These are phyloP conservation scores for Prionailurus viverrinus DNA, from an alignment of 2,113 vertebrate genomes.

Conservation along the genomic window DNA sequence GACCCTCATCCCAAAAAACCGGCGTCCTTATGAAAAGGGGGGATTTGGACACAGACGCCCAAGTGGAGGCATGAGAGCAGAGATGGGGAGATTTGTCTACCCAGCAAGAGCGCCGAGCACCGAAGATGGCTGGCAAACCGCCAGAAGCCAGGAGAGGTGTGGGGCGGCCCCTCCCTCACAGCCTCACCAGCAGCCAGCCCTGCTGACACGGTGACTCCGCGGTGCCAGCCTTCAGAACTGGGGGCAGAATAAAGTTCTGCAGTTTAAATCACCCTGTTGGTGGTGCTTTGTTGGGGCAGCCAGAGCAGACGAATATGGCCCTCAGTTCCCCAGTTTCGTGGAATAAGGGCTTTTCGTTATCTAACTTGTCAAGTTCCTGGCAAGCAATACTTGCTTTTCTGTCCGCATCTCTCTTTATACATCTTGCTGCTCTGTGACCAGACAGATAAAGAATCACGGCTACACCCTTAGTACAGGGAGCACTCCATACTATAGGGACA, in stretches of 20 bases:
- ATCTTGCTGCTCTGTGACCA: not conserved
- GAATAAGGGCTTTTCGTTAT: not conserved
- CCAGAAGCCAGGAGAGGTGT: accelerated
- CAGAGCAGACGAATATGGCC: accelerated
- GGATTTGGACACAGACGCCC: too few species aligned
- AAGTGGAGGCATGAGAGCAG: not conserved
- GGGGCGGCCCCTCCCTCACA: not conserved
- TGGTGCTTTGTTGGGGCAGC: accelerated
- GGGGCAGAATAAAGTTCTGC: accelerated
- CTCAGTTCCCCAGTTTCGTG: too few species aligned
- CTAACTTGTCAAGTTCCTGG: too few species aligned
- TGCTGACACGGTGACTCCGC: accelerated
- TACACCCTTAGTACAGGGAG: too few species aligned
- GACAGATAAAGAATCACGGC: not conserved
- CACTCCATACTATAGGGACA: too few species aligned
- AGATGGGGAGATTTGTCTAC: accelerated
- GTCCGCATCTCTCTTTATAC: accelerated
- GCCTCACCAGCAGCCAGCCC: not conserved
- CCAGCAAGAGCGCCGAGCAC: too few species aligned
- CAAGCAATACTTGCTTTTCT: not conserved
- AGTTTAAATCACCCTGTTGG: accelerated
- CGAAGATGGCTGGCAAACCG: accelerated
- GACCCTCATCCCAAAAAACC: accelerated
- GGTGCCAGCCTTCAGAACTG: not conserved
- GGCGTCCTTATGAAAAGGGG: too few species aligned